Conservation (phyloP, 2,888 invertebrate genomes). For the Lycia hirtaria region DNA sequence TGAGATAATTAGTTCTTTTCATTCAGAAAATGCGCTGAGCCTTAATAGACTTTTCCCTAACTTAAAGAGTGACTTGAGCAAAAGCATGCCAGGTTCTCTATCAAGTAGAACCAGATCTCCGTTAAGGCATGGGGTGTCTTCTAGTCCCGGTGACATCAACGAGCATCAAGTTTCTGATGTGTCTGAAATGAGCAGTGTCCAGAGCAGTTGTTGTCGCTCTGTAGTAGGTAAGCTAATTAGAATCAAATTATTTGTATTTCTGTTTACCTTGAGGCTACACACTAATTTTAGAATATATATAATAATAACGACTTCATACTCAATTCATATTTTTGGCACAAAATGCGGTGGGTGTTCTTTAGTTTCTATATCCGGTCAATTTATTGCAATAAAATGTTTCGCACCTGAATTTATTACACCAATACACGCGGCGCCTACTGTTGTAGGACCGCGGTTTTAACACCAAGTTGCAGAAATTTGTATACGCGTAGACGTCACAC, state of each 20-base stretch:
- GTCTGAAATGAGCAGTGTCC: constrained; percentile 84
- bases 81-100: constrained; percentile 75
- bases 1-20: constrained; percentile 85
- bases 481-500: too few species aligned
- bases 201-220: constrained; percentile 85
- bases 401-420: too few species aligned
- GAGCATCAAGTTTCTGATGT: constrained; percentile 78
- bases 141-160: constrained; percentile 69
- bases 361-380: too few species aligned
- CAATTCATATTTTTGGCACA: too few species aligned
- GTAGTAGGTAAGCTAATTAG: constrained; percentile 70
- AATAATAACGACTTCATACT: too few species aligned
- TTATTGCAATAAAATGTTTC: too few species aligned
- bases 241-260: background rate
- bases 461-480: too few species aligned
- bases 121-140: constrained; percentile 52
- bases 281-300: too few species aligned
- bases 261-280: too few species aligned
- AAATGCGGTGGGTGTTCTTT: too few species aligned
- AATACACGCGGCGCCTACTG: too few species aligned
- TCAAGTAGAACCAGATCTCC: constrained; percentile 65
- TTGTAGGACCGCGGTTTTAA: too few species aligned
- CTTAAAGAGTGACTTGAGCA: constrained; percentile 78
- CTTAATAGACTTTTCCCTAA: constrained; percentile 87
- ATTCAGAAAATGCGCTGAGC: constrained; percentile 84